Conservation (phyloP, 1,140 invertebrate species). For the Drosophila nigrodunni region DNA sequence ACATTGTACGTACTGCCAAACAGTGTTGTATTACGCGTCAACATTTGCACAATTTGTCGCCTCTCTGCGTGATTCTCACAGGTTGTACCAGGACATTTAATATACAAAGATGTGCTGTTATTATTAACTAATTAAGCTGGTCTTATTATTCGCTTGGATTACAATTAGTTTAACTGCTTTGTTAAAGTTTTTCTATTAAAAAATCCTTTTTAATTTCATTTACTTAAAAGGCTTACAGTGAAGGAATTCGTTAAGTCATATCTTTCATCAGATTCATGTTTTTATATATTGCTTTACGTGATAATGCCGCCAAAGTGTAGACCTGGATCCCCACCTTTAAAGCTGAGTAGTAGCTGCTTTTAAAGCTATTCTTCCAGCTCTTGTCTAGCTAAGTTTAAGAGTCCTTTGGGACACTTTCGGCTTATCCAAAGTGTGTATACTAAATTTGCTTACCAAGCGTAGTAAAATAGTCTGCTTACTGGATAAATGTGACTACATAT, state of each 20-base stretch:
- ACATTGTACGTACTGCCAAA: constrained; percentile 33
- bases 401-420: constrained; percentile 39
- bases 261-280: no score
- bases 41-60: constrained; percentile 1
- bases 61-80: constrained; percentile 20
- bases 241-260: no score
- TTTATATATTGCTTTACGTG: no score
- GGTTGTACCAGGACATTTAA: constrained; percentile 10
- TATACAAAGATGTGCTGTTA: constrained; percentile 7
- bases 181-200: no score
- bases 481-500: constrained; percentile 23
- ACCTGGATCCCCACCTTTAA: not conserved
- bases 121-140: constrained; percentile 6
- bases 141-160: not conserved
- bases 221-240: no score
- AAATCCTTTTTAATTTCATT: no score
- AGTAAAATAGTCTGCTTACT: constrained; percentile 25
- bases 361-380: constrained; percentile 1
- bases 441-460: constrained; percentile 42
- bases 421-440: constrained; percentile 32
- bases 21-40: constrained; percentile 7
- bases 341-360: not conserved
- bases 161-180: no score
- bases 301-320: no score
- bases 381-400: constrained; percentile 18